phyloP scores from a whole-genome alignment of 2,797 vertebrate species.

The Choloepus didactylus region DNA sequence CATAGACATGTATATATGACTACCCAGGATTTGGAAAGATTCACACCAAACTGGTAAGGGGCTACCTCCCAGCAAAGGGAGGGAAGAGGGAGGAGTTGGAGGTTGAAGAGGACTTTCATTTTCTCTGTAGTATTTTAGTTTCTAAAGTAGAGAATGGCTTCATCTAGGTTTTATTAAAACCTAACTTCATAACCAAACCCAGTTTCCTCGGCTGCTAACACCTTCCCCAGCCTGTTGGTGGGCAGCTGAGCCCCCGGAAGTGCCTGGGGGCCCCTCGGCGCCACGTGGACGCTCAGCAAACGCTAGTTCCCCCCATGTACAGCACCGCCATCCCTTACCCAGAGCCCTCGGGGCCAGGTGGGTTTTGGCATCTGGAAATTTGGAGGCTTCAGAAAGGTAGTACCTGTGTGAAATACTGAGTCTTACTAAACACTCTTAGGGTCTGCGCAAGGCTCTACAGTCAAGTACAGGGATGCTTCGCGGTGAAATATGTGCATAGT shows the following conservation, averaged over 20 bases:
- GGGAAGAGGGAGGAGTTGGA: too few relatives aligned
- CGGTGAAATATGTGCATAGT: not conserved
- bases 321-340: accelerated
- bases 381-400: too few relatives aligned
- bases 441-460: accelerated
- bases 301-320: accelerated
- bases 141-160: not conserved
- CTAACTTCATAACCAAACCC: not conserved
- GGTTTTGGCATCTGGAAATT: too few relatives aligned
- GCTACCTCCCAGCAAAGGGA: too few relatives aligned
- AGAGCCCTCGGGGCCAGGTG: not conserved
- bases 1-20: too few relatives aligned
- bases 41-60: accelerated
- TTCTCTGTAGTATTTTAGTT: not conserved
- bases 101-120: not conserved
- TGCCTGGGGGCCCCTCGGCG: not conserved
- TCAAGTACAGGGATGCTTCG: too few relatives aligned
- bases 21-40: not conserved
- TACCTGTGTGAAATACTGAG: not conserved
- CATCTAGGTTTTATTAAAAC: not conserved
- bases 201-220: not conserved
- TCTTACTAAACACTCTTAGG: accelerated
- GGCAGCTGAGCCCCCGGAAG: too few relatives aligned
- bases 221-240: too few relatives aligned
- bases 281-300: accelerated